These are phyloP conservation scores for Lapara coniferarum DNA, from an alignment of 2,888 invertebrate genomes.

Conservation along the genomic window DNA sequence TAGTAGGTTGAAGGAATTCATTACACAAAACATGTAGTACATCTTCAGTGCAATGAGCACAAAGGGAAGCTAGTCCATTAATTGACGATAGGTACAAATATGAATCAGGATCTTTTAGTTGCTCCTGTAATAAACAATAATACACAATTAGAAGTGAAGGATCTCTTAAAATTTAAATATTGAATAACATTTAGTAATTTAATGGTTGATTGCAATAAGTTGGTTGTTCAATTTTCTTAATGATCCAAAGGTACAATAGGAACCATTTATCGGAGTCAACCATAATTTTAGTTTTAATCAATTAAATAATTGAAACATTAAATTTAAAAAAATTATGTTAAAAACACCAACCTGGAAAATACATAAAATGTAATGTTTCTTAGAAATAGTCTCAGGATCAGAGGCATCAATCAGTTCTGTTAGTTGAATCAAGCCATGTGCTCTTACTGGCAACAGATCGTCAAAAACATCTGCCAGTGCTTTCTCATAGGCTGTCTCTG, in stretches of 20 bases:
- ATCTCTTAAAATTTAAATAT: no score
- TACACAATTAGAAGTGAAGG: no score
- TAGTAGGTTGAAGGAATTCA: constrained; percentile 83
- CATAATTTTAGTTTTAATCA: not conserved
- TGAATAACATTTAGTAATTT: no score
- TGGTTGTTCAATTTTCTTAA: no score
- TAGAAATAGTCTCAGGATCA: constrained; percentile 85
- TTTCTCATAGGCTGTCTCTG: constrained; percentile 78
- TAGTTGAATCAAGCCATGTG: constrained; percentile 90
- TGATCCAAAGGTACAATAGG: no score
- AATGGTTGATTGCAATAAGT: no score
- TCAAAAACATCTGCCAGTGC: constrained; percentile 88
- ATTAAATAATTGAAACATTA: not conserved
- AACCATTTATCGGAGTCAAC: no score
- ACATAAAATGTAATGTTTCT: constrained; percentile 86
- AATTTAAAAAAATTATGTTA: not conserved
- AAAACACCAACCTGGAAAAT: constrained; percentile 86
- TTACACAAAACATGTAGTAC: constrained; percentile 87
- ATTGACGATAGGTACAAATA: constrained; percentile 92
- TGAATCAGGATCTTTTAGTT: constrained; percentile 90
- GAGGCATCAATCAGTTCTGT: constrained; percentile 87
- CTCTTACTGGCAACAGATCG: constrained; percentile 89
- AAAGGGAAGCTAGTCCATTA: constrained; percentile 88
- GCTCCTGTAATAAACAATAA: constrained; percentile 78
- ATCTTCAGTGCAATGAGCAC: constrained; percentile 86